These are phyloP conservation scores for Smutsia gigantea DNA, from an alignment of 2,797 vertebrate species.

Conservation along the genomic window DNA sequence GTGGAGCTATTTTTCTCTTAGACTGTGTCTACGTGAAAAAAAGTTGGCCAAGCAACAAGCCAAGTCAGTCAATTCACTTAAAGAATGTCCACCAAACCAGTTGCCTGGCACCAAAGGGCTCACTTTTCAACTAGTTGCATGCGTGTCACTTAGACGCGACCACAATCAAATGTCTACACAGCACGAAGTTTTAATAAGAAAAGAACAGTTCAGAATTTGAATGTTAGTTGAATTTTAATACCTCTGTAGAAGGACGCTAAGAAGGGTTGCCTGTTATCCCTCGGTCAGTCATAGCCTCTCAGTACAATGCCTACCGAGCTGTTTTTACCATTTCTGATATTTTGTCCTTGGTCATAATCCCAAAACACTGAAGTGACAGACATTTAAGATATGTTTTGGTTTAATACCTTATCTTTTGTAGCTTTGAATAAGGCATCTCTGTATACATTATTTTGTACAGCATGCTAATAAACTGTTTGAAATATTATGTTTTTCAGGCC, in stretches of 20 bases:
- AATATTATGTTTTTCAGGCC: conserved; percentile 11
- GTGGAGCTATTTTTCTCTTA: conserved; percentile 62
- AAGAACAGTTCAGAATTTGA: neutral
- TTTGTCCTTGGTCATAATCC: neutral
- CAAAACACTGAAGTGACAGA: neutral
- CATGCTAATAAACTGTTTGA: neutral
- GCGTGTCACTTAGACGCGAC: neutral
- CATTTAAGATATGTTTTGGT: neutral
- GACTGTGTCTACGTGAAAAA: conserved; percentile 55
- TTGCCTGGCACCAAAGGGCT: neutral
- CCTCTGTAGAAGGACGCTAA: neutral
- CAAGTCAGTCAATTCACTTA: conserved; percentile 31
- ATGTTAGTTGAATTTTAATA: neutral
- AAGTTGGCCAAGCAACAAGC: conserved; percentile 38
- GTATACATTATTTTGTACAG: neutral
- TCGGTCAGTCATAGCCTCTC: neutral
- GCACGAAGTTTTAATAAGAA: conserved; percentile 13
- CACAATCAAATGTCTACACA: neutral
- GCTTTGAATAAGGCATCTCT: neutral
- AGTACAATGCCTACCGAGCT: neutral
- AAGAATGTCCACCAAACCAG: neutral
- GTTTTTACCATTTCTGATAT: neutral
- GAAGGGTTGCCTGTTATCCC: neutral
- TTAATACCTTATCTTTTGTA: neutral
- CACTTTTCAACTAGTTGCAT: neutral